phyloP scores from a whole-genome alignment of 2,888 invertebrate species.

The Acleris holmiana region DNA sequence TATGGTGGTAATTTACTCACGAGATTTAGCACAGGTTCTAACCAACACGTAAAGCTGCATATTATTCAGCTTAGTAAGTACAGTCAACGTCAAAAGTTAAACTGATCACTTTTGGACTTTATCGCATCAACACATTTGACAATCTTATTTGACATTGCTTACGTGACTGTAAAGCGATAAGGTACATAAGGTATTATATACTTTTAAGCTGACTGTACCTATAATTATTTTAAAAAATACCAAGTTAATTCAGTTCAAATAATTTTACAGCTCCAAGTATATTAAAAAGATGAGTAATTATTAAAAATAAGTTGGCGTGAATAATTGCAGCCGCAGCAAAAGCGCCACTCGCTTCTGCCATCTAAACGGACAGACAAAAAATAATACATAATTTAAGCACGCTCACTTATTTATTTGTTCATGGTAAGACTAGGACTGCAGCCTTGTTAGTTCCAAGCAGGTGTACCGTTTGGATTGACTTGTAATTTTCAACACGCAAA shows the following conservation, averaged over 20 bases:
- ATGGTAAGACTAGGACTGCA: conserved; percentile 15
- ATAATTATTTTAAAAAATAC: no score
- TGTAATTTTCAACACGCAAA: conserved; percentile 30
- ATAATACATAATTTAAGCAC: conserved; percentile 31
- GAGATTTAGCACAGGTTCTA: no score
- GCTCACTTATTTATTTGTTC: conserved; percentile 19
- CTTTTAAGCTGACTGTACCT: no score
- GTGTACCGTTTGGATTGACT: conserved; percentile 13
- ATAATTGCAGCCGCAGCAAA: conserved; percentile 68
- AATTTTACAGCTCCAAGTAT: conserved; percentile 4
- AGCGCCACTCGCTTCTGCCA: conserved; percentile 59
- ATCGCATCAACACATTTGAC: no score
- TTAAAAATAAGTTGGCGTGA: conserved; percentile 70
- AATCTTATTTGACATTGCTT: no score
- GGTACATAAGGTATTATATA: no score
- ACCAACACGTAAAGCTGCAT: no score
- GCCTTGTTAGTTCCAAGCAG: conserved; percentile 10
- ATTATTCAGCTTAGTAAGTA: no score
- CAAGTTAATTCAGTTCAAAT: not conserved
- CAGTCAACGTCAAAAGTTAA: no score
- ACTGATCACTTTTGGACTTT: no score
- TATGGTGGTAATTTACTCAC: no score
- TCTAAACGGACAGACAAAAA: conserved; percentile 47
- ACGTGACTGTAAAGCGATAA: no score
- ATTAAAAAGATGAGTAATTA: conserved; percentile 37